Evolutionary conservation across 2,797 vertebrate species (phyloP).

Genomic region (Chelon labrosus): DNA sequence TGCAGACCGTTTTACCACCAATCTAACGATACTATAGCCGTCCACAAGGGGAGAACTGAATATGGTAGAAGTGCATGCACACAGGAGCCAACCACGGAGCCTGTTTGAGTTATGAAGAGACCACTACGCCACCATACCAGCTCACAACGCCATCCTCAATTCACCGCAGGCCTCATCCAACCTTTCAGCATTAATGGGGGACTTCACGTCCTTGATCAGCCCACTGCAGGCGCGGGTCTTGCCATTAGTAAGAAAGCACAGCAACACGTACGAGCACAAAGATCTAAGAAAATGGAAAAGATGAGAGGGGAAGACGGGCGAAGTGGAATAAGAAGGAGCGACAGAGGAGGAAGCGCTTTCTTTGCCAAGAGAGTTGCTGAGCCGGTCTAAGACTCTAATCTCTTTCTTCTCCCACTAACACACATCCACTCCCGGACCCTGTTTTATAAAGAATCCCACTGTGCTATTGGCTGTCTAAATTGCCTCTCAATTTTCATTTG

Average conservation of each 20-base stretch:
- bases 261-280: not conserved
- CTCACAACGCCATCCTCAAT: slow-evolving; percentile 14
- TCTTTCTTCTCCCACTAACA: slow-evolving; percentile 29
- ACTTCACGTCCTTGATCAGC: slow-evolving; percentile 13
- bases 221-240: slow-evolving; percentile 26
- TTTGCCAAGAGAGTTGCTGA: slow-evolving; percentile 34
- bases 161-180: slow-evolving; percentile 31
- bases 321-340: slow-evolving; percentile 3
- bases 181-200: slow-evolving; percentile 35
- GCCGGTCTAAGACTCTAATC: slow-evolving; percentile 43
- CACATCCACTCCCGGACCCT: slow-evolving; percentile 19
- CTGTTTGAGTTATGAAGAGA: slow-evolving; percentile 39
- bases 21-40: not conserved
- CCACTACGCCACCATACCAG: slow-evolving; percentile 18
- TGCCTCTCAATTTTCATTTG: slow-evolving; percentile 79
- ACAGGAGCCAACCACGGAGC: slow-evolving; percentile 7
- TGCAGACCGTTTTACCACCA: slow-evolving; percentile 7
- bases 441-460: slow-evolving; percentile 49
- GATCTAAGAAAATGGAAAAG: slow-evolving; percentile 5
- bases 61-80: not conserved
- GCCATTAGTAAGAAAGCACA: slow-evolving; percentile 18
- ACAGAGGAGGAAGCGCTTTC: slow-evolving; percentile 33
- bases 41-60: slow-evolving; percentile 9
- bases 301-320: slow-evolving; percentile 10
- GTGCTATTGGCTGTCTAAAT: slow-evolving; percentile 68